These are phyloP conservation scores for Oxyteleia sp. DNA, from an alignment of 2,888 invertebrate species.

Conservation along the genomic window DNA sequence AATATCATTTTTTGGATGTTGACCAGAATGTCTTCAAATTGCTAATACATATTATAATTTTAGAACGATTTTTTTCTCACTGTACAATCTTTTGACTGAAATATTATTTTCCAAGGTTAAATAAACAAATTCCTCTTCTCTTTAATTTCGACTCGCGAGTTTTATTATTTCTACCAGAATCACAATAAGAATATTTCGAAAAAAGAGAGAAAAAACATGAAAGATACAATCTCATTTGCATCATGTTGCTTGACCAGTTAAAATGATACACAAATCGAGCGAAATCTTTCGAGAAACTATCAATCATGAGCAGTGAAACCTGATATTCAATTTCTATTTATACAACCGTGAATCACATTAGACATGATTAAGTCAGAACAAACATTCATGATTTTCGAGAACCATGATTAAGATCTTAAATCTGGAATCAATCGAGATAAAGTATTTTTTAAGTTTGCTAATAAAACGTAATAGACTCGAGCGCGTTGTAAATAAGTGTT, in stretches of 20 bases:
- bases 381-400: conserved; percentile 52
- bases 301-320: conserved; percentile 49
- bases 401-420: conserved; percentile 51
- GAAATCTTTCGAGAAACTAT: conserved; percentile 47
- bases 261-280: conserved; percentile 42
- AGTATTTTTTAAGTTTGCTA: conserved; percentile 27
- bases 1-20: too few relatives aligned
- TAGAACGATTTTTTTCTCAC: too few relatives aligned
- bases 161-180: conserved; percentile 16
- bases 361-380: conserved; percentile 42
- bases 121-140: too few relatives aligned
- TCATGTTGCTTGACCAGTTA: conserved; percentile 34
- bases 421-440: conserved; percentile 15
- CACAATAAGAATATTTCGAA: background rate
- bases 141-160: conserved; percentile 9
- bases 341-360: conserved; percentile 49
- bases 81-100: too few relatives aligned
- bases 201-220: conserved; percentile 4
- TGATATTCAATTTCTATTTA: conserved; percentile 54
- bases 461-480: conserved; percentile 14
- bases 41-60: too few relatives aligned
- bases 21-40: too few relatives aligned
- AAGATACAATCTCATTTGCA: conserved; percentile 47
- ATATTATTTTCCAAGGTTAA: too few relatives aligned
- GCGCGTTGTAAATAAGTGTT: background rate